phyloP scores from a whole-genome alignment of 1,140 invertebrate species.

The Nasonia giraulti region DNA sequence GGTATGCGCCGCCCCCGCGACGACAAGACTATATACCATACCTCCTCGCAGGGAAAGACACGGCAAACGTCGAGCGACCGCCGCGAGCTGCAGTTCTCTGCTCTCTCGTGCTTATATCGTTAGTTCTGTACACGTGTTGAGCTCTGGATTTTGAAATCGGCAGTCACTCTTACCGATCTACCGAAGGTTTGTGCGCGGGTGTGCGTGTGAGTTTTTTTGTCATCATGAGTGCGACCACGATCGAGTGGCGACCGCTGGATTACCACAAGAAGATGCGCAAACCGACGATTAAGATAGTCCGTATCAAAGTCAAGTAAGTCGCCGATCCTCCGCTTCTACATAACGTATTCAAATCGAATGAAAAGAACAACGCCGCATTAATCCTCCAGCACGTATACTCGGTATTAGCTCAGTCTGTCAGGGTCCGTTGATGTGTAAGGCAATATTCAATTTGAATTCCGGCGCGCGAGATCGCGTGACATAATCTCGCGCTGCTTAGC shows the following conservation, averaged over 20 bases:
- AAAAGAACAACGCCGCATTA: too few relatives aligned
- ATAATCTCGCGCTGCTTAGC: slow-evolving; percentile 23
- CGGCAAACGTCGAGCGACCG: background rate
- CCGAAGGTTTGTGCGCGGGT: background rate
- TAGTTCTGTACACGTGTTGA: background rate
- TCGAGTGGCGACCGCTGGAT: slow-evolving; percentile 3
- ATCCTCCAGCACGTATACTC: background rate
- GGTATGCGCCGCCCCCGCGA: background rate
- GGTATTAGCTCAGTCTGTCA: too few relatives aligned
- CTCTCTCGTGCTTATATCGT: background rate
- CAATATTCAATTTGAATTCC: slow-evolving; percentile 34
- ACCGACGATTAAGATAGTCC: background rate
- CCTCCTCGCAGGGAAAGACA: background rate
- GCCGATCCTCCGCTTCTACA: too few relatives aligned
- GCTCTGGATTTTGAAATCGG: background rate
- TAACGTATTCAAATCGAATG: too few relatives aligned
- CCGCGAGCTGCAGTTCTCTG: background rate
- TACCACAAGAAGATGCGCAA: background rate
- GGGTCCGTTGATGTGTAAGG: too few relatives aligned
- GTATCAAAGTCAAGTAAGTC: slow-evolving; percentile 29
- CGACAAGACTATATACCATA: background rate
- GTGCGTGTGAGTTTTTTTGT: background rate
- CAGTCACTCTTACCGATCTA: too few relatives aligned
- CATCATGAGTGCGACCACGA: background rate
- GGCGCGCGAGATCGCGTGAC: slow-evolving; percentile 21